Conservation (phyloP, 2,797 vertebrate genomes). For the Synanceia verrucosa region DNA sequence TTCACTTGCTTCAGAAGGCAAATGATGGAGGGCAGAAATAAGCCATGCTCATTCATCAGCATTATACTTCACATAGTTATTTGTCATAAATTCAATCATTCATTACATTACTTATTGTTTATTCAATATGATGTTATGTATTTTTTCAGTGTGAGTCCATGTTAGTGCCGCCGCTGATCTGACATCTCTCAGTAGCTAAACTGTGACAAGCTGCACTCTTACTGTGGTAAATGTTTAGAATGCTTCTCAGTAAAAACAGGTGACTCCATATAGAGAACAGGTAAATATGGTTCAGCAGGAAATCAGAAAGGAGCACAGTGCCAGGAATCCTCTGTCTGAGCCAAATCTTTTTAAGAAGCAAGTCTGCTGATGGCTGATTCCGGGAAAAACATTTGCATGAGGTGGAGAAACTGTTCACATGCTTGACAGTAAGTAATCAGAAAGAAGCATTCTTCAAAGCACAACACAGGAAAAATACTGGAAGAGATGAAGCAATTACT, state of each 20-base stretch:
- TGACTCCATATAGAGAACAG: too few species aligned
- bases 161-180: background rate
- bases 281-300: background rate
- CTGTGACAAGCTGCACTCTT: background rate
- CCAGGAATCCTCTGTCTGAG: background rate
- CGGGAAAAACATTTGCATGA: background rate
- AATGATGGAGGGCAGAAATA: too few species aligned
- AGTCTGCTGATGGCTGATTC: background rate
- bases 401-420: background rate
- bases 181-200: background rate
- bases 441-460: background rate
- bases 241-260: background rate
- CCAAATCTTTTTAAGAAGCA: background rate
- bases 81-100: too few species aligned
- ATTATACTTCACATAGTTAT: too few species aligned
- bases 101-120: too few species aligned
- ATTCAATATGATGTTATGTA: background rate
- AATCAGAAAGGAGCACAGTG: background rate
- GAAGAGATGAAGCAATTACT: background rate
- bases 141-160: background rate
- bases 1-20: too few species aligned
- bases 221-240: background rate
- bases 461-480: background rate
- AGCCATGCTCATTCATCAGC: too few species aligned
- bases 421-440: background rate